Evolutionary conservation across 2,113 vertebrate genomes (phyloP).

Genomic region (Ctenomys sociabilis): DNA sequence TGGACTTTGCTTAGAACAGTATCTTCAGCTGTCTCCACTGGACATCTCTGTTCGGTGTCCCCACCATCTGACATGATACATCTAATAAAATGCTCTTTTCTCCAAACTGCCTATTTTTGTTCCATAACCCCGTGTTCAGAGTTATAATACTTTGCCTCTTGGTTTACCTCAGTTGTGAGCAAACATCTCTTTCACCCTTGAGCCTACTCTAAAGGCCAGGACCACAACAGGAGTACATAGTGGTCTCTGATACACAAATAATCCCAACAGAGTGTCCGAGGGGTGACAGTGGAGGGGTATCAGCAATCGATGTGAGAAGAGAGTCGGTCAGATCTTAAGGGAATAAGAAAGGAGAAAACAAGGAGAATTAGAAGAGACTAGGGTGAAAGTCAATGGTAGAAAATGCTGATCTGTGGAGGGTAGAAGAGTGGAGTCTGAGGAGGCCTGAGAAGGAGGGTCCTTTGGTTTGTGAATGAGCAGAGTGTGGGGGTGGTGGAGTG

Average conservation of each 20-base stretch:
- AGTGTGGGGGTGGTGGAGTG: neutral
- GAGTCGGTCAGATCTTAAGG: neutral
- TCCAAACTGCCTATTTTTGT: neutral
- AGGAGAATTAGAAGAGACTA: neutral
- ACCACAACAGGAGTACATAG: neutral
- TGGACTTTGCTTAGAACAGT: neutral
- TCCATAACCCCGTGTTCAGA: neutral
- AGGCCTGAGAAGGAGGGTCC: neutral
- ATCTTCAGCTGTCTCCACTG: neutral
- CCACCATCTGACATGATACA: neutral
- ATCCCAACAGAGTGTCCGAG: neutral
- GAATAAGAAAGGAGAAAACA: neutral
- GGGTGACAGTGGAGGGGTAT: neutral
- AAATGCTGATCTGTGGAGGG: neutral
- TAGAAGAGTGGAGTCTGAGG: neutral
- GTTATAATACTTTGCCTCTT: neutral
- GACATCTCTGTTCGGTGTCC: neutral
- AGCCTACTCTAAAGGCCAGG: neutral
- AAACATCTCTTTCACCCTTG: neutral
- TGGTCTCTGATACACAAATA: neutral
- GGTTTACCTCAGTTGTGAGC: neutral
- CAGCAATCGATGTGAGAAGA: neutral
- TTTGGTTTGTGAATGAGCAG: neutral
- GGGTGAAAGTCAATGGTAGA: neutral
- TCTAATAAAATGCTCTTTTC: neutral